Evolutionary conservation across 2,888 invertebrate species (phyloP).

Genomic region (Serripes groenlandicus): DNA sequence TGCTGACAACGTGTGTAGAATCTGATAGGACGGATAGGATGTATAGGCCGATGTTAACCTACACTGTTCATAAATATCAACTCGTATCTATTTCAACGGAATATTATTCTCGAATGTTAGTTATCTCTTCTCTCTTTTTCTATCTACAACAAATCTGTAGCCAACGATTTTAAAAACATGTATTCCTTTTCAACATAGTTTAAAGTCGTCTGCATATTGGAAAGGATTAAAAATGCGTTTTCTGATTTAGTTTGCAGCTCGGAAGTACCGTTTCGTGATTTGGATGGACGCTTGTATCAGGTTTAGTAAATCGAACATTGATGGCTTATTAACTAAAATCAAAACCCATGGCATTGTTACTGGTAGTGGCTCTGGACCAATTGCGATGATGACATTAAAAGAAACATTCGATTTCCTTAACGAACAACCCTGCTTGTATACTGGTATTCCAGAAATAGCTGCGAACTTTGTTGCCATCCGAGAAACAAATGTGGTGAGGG

Average conservation of each 20-base stretch:
- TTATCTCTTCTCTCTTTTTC: too few relatives aligned
- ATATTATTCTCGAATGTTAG: too few relatives aligned
- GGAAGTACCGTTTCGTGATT: background rate
- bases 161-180: too few relatives aligned
- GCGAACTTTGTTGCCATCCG: background rate
- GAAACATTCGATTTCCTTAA: conserved; percentile 7
- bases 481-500: background rate
- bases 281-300: background rate
- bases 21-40: too few relatives aligned
- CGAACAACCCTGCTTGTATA: background rate
- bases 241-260: background rate
- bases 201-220: too few relatives aligned
- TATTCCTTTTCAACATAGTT: too few relatives aligned
- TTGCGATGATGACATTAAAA: background rate
- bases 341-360: background rate
- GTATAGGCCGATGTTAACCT: too few relatives aligned
- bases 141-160: too few relatives aligned
- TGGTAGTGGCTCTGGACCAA: background rate
- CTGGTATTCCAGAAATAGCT: background rate
- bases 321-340: background rate
- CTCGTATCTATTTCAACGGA: too few relatives aligned
- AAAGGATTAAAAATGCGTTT: background rate
- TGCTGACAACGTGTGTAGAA: too few relatives aligned
- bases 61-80: too few relatives aligned
- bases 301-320: background rate